A percentile compares a stretch with the other conserved stretches of the same genome.
Evolutionary conservation across 2,113 vertebrate species (phyloP).

Genomic region (Amphiprion ocellaris): DNA sequence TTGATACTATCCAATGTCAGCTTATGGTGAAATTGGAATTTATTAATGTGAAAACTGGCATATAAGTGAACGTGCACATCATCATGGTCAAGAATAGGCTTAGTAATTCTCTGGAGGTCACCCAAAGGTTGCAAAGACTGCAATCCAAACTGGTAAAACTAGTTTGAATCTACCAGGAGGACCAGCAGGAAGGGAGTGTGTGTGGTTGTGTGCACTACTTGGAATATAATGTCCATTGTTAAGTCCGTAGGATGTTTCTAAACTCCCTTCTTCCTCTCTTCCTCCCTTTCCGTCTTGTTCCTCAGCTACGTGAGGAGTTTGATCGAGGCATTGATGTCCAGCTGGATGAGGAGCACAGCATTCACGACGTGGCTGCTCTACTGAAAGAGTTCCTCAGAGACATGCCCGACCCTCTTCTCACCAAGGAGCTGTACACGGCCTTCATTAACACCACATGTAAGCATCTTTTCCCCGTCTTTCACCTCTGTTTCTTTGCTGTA

Average conservation of each 20-base stretch:
- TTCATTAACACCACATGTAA: slow-evolving; percentile 94
- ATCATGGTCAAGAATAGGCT: neutral
- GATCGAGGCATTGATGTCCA: slow-evolving; percentile 92
- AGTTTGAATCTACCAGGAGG: slow-evolving; percentile 17
- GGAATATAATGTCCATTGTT: slow-evolving; percentile 49
- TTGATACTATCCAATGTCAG: slow-evolving; percentile 27
- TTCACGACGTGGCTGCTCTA: slow-evolving; percentile 94
- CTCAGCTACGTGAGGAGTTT: slow-evolving; percentile 94
- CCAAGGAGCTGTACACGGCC: slow-evolving; percentile 95
- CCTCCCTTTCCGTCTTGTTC: slow-evolving; percentile 14
- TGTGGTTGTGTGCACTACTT: neutral
- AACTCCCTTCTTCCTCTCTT: slow-evolving; percentile 26
- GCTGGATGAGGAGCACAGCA: slow-evolving; percentile 94
- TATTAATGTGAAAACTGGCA: neutral
- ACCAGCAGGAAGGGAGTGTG: slow-evolving; percentile 30
- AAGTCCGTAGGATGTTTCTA: slow-evolving; percentile 46
- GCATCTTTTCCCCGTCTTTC: slow-evolving; percentile 9
- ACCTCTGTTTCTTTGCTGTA: neutral
- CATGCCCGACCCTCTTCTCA: slow-evolving; percentile 95
- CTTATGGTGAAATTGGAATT: neutral
- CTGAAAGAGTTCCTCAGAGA: slow-evolving; percentile 97
- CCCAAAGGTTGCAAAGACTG: slow-evolving; percentile 38
- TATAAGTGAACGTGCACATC: neutral
- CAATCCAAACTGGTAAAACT: slow-evolving; percentile 23
- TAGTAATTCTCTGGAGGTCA: slow-evolving; percentile 23